phyloP scores from a whole-genome alignment of 2,888 invertebrate genomes.

The Odontomyia ornata region DNA sequence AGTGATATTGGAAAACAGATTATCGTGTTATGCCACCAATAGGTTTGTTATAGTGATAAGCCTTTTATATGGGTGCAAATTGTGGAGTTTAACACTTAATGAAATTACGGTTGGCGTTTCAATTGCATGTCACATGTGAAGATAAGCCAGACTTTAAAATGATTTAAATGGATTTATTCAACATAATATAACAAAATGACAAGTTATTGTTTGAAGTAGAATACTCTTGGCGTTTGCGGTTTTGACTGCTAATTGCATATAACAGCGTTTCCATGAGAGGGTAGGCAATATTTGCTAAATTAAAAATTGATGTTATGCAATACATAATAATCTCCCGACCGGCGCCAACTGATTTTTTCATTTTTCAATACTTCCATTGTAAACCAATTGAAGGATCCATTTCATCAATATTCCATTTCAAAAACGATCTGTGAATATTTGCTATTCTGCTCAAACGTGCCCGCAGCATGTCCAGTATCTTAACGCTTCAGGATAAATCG shows the following conservation, averaged over 20 bases:
- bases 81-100: neutral
- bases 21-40: neutral
- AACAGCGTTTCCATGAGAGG: too few species aligned
- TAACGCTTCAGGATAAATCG: slow-evolving; percentile 14
- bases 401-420: neutral
- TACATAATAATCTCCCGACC: too few species aligned
- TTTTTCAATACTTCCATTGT: too few species aligned
- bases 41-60: neutral
- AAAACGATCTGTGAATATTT: neutral
- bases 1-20: slow-evolving; percentile 4
- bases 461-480: slow-evolving; percentile 2
- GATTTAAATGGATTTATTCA: neutral
- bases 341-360: too few species aligned
- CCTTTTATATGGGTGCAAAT: neutral
- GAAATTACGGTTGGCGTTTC: neutral
- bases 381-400: too few species aligned
- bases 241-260: too few species aligned
- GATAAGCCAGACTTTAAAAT: neutral
- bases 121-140: too few species aligned
- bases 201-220: too few species aligned
- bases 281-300: too few species aligned
- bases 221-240: too few species aligned
- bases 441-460: neutral
- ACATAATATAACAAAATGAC: neutral
- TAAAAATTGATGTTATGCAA: too few species aligned